Percentiles rank a stretch among this genome's conserved stretches.
These are phyloP conservation scores for Sterrhoptilus dennistouni DNA, from an alignment of 2,113 vertebrate species.

Conservation along the genomic window DNA sequence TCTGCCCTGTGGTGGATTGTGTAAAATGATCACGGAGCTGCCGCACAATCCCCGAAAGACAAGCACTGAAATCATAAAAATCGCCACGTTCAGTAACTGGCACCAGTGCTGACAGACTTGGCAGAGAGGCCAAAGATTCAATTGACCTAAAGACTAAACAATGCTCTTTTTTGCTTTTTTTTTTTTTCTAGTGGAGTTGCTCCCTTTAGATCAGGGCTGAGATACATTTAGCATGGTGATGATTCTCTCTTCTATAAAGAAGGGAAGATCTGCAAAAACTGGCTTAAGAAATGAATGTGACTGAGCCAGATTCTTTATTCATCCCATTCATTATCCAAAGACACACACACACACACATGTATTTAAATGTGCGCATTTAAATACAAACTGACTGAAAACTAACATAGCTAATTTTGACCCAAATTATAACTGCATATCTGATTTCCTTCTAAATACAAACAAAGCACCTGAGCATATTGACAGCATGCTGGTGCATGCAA, in stretches of 20 bases:
- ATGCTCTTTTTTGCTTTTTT: not conserved
- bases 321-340: not conserved
- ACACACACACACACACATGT: not conserved
- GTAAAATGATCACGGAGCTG: not conserved
- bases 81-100: not conserved
- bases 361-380: not conserved
- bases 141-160: conserved; percentile 30
- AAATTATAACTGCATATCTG: not conserved
- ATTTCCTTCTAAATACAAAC: not conserved
- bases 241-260: not conserved
- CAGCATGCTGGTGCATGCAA: not conserved
- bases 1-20: not conserved
- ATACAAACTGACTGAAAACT: not conserved
- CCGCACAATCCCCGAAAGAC: not conserved
- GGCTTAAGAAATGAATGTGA: not conserved
- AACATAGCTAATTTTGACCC: not conserved
- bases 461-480: not conserved
- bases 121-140: conserved; percentile 17
- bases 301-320: not conserved
- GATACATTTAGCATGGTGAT: not conserved
- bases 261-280: not conserved
- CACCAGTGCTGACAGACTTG: not conserved
- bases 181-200: not conserved
- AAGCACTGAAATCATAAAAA: not conserved
- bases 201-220: not conserved